Evolutionary conservation across 1,140 invertebrate genomes (phyloP).

Genomic region (Trypoxylus dichotomus): DNA sequence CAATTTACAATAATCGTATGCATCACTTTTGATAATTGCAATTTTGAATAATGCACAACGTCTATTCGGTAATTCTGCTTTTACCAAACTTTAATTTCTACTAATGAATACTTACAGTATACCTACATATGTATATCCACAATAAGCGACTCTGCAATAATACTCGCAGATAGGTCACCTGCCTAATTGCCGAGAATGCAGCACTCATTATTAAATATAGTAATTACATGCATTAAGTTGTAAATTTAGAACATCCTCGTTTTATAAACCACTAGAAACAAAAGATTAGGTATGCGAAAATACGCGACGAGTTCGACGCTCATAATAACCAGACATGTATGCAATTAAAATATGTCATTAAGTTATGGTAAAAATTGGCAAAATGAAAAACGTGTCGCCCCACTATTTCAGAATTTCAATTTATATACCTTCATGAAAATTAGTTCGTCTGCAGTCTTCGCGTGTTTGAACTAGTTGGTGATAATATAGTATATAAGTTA

Average conservation of each 20-base stretch:
- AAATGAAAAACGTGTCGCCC: neutral
- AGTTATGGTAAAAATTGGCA: conserved; percentile 13
- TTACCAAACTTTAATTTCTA: too few species aligned
- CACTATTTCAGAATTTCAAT: conserved; percentile 20
- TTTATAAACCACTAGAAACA: conserved; percentile 20
- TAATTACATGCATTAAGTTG: neutral
- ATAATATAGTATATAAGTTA: neutral
- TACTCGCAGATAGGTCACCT: neutral
- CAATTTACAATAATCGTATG: too few species aligned
- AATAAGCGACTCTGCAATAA: too few species aligned
- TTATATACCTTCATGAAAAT: neutral
- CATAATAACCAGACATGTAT: neutral
- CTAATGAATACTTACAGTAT: too few species aligned
- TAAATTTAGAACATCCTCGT: neutral
- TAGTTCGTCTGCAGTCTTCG: conserved; percentile 3
- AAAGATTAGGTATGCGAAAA: neutral
- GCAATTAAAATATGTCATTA: neutral
- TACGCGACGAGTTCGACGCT: neutral
- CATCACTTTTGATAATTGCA: too few species aligned
- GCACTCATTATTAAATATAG: neutral
- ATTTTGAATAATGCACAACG: too few species aligned
- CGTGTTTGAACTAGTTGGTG: neutral
- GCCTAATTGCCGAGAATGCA: neutral
- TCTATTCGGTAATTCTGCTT: too few species aligned
- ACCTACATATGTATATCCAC: too few species aligned